Evolutionary conservation across 2,113 vertebrate species (phyloP), one percentile per base, ranked within the genome.

Genomic region (Agelaius phoeniceus): DNA sequence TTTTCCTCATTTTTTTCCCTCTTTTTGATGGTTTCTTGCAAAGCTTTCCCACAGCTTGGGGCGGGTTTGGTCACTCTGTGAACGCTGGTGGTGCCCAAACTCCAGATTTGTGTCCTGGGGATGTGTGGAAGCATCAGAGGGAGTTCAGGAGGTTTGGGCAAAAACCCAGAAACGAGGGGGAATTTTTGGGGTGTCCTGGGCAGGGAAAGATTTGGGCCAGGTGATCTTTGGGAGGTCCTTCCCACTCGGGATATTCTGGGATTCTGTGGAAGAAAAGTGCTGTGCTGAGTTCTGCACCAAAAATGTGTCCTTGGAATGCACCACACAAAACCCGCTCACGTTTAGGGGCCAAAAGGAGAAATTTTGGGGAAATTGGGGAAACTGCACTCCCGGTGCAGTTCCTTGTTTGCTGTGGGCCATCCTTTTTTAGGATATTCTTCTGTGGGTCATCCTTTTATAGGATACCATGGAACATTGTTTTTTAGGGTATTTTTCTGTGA

Each of bases 271-370:
- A 24, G 12, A 76, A 46, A 49, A 7, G 15, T n/a, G 43, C 57
- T 12, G 8, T 33, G 26, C 15, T 3, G 8, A 61, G 35, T 22
- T 62, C 24, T 6, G 27, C 28, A 21, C 10, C 43, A 23, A 35
- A 57, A 58, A 17, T 3, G 14, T 8, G 14, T 35, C 41, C 72
- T 57, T 21, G 71, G 71, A 4, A 11, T 0, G 4, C 2, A 3
- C 28, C 27, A 1, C n/a, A 5, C 9, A 10, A 18, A 11, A 1
- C 13, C 19, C 0, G 22, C 68, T 87, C 16, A 3, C 1, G 6
- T 41, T 46, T 41, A 15, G 39, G 51, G 33, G 26, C 39, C 54
- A 11, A 72, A 59, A 44, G 18, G 15, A 81, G 20, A 12, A 9
- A 73, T 7, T 5, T 43, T 14, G 44, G 44, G 35, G 65, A 43